Base-by-base conservation (phyloP, 2,797 vertebrate genomes). In the Chaunax sp. region DNA sequence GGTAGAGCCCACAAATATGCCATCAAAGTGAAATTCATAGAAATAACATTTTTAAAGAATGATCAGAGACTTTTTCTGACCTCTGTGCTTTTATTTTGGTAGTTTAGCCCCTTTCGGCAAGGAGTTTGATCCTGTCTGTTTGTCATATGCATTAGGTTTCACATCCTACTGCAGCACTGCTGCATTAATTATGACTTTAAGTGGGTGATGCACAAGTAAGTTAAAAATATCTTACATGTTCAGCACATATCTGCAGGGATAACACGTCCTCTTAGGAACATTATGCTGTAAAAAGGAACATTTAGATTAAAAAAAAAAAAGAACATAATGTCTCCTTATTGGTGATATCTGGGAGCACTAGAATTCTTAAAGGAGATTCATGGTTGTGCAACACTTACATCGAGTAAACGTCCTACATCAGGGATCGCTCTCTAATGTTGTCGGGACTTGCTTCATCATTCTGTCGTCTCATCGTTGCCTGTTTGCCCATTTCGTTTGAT, bases 121-220 rank as follows among this genome's bases (percentile, higher is more conserved):
- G 55, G 26, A 52, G 64, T 41, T 51, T 9, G 6, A 64, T 56
- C n/a, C 28, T 2, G 4, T 38, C 54, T 73, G 26, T 60, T 80
- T 84, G 77, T 83, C 74, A 60, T 50, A 15, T 25, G 54, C 9
- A 9, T 66, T 56, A 54, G 46, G 43, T 69, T 77, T 71, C 38
- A 68, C 35, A 69, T 68, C 59, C 75, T 80, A 64, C 86, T 80
- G 4, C 28, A 30, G 28, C 4, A 30, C 64, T 28, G 52, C 72
- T 85, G 85, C 77, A 75, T 90, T 90, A 88, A 90, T 92, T 87
- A 78, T 49, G 20, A 43, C 47, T 83, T 76, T 91, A 93, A 92
- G 90, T 91, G 84, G 80, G 35, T 38, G n/a, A 77, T 81, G 78
- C 79, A 77, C 75, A 67, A 76, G 66, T 82, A 75, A 83, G 79